Percentiles rank a stretch among this genome's conserved stretches.
Conservation (phyloP, 2,888 invertebrate species). For the Buathra laborator region DNA sequence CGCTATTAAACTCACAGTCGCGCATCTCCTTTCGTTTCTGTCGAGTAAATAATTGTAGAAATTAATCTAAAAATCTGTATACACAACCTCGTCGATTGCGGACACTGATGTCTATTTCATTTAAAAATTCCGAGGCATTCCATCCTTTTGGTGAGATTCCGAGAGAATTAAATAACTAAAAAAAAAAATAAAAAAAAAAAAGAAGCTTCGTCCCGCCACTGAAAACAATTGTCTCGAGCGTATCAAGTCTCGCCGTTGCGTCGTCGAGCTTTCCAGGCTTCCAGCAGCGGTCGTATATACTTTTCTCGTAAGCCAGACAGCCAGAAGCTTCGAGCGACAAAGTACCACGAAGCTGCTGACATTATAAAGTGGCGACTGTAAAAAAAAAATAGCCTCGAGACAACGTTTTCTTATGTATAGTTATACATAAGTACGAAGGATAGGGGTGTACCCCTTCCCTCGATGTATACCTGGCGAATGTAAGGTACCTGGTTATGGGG, state of each 20-base stretch:
- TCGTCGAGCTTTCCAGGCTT: neutral
- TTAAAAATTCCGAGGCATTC: neutral
- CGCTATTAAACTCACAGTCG: too few relatives aligned
- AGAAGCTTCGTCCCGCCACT: neutral
- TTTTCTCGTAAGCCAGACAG: constrained; percentile 24
- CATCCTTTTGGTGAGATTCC: neutral
- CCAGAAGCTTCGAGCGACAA: constrained; percentile 22
- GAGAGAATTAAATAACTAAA: neutral
- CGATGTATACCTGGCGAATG: constrained; percentile 2
- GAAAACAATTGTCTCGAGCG: constrained; percentile 15
- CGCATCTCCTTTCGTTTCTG: too few relatives aligned
- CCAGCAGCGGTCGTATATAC: neutral
- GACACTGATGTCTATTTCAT: neutral
- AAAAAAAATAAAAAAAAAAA: neutral
- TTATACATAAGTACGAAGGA: constrained; percentile 1
- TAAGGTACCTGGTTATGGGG: neutral
- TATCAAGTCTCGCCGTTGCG: neutral
- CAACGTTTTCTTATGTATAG: neutral
- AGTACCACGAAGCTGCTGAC: constrained; percentile 34
- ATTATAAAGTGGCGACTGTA: constrained; percentile 20
- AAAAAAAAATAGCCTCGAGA: constrained; percentile 24
- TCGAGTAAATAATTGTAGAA: too few relatives aligned
- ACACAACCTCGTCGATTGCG: too few relatives aligned
- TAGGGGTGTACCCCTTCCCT: neutral
- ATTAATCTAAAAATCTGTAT: too few relatives aligned